Base-by-base conservation (phyloP, 2,888 invertebrate genomes). In the Oligia strigilis region DNA sequence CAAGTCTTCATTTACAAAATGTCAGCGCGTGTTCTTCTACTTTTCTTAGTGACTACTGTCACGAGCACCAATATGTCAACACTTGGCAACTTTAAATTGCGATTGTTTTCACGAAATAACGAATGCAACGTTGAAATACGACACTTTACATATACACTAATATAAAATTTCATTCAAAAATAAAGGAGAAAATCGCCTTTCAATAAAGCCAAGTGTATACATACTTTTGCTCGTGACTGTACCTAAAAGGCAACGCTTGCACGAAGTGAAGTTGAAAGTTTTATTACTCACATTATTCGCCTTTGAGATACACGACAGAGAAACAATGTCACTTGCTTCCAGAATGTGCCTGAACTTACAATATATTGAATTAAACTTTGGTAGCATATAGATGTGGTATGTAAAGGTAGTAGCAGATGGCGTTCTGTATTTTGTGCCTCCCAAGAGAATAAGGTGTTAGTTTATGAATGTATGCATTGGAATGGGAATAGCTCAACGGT, bases 221-320 rank as follows among this genome's bases (percentile, higher is more conserved):
- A 29, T 29, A 29, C 29, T 29, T 29, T 29, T 29, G 29, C 29
- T 29, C 29, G 29, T 29, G 29, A 29, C 29, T 29, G 29, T 29
- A 72, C 40, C 40, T 40, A 40, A 69, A 66, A 43, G 43, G 72
- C 36, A 78, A 23, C 62, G 23, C 40, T 23, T n/a, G 14, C 36
- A 2, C 64, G 58, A 19, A 46, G 60, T 3, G n/a, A 46, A 64
- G 52, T 29, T 52, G 75, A 69, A 75, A 75, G 69, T 84, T 83
- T 79, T 83, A 84, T 75, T 79, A 46, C 70, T 60, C 17, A 52
- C 69, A 78, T 77, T 65, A 78, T 67, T 67, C 23, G 29, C n/a
- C 60, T 43, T 77, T 40, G 62, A 43, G 66, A 72, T 23, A 67
- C 66, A 69, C 66, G 67, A 58, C 55, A 40, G 14, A 29, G 40